Base-by-base conservation (phyloP, 2,888 invertebrate genomes). In the Helicoverpa assulta region DNA sequence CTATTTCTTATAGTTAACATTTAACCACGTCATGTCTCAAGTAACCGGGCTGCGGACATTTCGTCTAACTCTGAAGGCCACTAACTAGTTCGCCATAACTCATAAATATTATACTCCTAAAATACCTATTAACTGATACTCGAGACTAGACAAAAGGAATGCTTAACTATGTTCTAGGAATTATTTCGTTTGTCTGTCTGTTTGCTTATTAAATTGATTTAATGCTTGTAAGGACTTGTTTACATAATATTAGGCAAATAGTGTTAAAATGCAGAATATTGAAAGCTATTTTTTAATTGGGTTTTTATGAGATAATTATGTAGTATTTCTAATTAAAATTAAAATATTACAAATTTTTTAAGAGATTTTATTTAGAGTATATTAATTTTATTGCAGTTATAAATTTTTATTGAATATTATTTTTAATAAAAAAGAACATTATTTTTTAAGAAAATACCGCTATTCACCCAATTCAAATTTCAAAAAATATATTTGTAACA, bases 81-180 rank as follows among this genome's bases (percentile, higher is more conserved):
- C 53, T 67, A 79, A 80, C 79, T 76, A 37, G 80, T 80, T 77
- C 73, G 63, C 67, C 43, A 70, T 73, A 80, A 80, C 59, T 80
- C 76, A 77, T 76, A 80, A 73, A 79, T 43, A 58, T 6, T 57
- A 58, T 56, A 56, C 62, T 73, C 66, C 67, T 76, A 70, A 80
- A 76, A 79, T 80, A 79, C 65, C 65, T 80, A 80, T 76, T 70
- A 80, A 69, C 58, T 65, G 69, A 55, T 52, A 80, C 73, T 73
- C n/a, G 69, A 69, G 65, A 76, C 56, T 56, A 43, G 26, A 69
- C 66, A 73, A 76, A 70, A 69, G 51, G 55, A 63, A 47, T 67
- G 60, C 62, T 65, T 52, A 21, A 61, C 21, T 54, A 65, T 76
- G 60, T 76, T 55, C 60, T 67, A 43, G 19, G 66, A 79, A 75